Evolutionary conservation across 2,888 invertebrate genomes (phyloP).

Genomic region (Pterobdella sp.): DNA sequence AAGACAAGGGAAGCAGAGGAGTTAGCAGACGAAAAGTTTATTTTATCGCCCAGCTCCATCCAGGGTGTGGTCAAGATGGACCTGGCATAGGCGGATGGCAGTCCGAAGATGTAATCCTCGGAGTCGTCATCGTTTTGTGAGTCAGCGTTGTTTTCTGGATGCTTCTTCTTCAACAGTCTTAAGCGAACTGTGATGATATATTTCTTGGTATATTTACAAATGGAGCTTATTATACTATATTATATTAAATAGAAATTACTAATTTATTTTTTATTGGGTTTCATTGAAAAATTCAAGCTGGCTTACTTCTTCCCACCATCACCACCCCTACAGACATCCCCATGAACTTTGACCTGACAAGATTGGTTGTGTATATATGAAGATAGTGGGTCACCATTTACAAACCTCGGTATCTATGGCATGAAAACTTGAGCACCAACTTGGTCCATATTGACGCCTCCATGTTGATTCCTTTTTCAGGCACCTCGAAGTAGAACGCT

Average conservation of each 20-base stretch:
- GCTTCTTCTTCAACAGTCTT: conserved; percentile 42
- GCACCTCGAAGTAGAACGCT: conserved; percentile 55
- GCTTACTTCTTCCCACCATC: conserved; percentile 52
- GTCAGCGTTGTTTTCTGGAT: conserved; percentile 43
- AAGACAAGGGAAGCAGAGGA: conserved; percentile 51
- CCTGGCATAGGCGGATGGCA: conserved; percentile 54
- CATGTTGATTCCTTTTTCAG: conserved; percentile 51
- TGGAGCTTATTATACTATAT: no score
- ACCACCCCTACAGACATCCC: conserved; percentile 55
- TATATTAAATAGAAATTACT: no score
- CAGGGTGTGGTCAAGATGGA: conserved; percentile 55
- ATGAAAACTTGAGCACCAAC: conserved; percentile 44
- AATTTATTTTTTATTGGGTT: neutral
- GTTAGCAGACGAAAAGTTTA: conserved; percentile 50
- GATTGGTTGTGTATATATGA: neutral
- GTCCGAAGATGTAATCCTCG: conserved; percentile 52
- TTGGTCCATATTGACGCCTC: conserved; percentile 54
- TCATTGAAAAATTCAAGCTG: neutral
- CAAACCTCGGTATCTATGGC: neutral
- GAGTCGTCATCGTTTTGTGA: no score
- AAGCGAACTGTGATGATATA: conserved; percentile 8
- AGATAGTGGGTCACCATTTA: neutral
- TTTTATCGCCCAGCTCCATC: conserved; percentile 54
- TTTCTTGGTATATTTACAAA: no score
- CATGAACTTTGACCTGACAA: conserved; percentile 40